These are phyloP conservation scores for Pseudopleuronectes americanus DNA, from an alignment of 2,797 vertebrate species.

Conservation along the genomic window DNA sequence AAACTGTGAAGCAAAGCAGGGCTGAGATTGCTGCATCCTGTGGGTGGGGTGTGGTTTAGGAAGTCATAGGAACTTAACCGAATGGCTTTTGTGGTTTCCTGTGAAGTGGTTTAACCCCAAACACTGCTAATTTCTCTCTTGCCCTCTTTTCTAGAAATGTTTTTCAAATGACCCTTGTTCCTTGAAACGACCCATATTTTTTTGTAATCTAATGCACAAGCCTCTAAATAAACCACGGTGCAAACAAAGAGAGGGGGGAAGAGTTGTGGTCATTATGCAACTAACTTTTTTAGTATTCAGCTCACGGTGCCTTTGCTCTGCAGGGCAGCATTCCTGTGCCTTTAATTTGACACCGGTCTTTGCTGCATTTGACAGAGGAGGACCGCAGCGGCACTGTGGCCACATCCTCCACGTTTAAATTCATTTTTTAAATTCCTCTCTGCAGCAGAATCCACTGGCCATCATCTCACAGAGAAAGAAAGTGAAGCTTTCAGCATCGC, in stretches of 20 bases:
- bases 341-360: neutral
- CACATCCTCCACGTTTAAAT: neutral
- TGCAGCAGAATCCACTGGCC: conserved; percentile 35
- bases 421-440: neutral
- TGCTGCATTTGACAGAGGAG: neutral
- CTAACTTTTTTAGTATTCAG: conserved; percentile 45
- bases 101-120: conserved; percentile 72
- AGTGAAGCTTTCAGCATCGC: conserved; percentile 78
- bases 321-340: neutral
- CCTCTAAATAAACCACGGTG: neutral
- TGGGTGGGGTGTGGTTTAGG: conserved; percentile 79
- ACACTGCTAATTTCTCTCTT: conserved; percentile 25
- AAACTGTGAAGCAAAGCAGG: conserved; percentile 76
- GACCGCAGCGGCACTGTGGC: neutral
- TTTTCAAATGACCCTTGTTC: conserved; percentile 14
- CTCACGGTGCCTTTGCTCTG: conserved; percentile 25
- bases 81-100: conserved; percentile 82
- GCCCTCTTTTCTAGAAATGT: neutral
- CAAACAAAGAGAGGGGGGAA: neutral
- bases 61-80: conserved; percentile 79
- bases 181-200: conserved; percentile 1
- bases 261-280: conserved; percentile 16
- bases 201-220: conserved; percentile 1
- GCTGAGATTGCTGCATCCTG: conserved; percentile 77
- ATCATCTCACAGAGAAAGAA: conserved; percentile 61